These are phyloP conservation scores for Anarhynchus alexandrinus DNA, from an alignment of 2,113 vertebrate species.

Conservation along the genomic window DNA sequence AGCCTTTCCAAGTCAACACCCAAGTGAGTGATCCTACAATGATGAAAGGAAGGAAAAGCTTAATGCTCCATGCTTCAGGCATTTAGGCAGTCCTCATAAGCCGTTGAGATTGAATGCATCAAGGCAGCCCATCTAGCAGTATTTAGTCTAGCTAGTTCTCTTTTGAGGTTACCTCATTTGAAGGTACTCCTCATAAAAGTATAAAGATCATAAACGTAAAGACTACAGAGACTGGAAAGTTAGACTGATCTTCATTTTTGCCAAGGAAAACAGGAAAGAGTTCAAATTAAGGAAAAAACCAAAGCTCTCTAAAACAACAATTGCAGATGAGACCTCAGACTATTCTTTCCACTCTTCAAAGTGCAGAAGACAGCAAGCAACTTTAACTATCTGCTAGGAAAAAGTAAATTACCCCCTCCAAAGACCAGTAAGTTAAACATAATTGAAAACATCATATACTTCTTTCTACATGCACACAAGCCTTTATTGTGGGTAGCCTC, in stretches of 20 bases:
- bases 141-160: neutral
- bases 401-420: neutral
- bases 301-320: neutral
- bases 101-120: neutral
- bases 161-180: neutral
- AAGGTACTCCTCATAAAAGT: neutral
- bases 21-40: neutral
- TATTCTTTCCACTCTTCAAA: neutral
- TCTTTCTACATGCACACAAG: neutral
- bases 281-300: neutral
- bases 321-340: neutral
- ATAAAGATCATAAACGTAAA: neutral
- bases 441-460: neutral
- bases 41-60: neutral
- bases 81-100: neutral
- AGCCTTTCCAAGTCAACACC: neutral
- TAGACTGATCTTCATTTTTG: neutral
- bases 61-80: neutral
- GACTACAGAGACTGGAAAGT: neutral
- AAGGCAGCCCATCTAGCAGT: neutral
- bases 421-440: neutral
- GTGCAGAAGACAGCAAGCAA: neutral
- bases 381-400: neutral
- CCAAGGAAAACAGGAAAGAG: neutral
- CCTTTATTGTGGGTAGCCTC: neutral